Conservation (phyloP, 2,113 vertebrate species). For the Geococcyx californianus region DNA sequence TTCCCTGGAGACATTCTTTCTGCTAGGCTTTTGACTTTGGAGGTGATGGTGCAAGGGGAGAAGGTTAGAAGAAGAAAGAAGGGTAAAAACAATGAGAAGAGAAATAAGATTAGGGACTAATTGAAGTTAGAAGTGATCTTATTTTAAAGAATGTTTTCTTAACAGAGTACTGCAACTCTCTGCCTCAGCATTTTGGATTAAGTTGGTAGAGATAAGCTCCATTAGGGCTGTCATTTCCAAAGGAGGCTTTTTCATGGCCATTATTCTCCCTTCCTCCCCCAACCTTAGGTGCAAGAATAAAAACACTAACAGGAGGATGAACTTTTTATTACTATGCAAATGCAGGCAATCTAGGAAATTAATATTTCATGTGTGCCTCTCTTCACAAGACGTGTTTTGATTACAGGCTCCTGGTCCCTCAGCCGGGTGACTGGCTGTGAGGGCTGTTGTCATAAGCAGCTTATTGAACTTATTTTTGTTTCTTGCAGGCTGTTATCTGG, state of each 20-base stretch:
- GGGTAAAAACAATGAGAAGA: neutral
- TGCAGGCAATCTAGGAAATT: conserved; percentile 62
- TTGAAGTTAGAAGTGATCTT: conserved; percentile 83
- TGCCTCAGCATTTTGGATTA: conserved; percentile 77
- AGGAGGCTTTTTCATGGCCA: conserved; percentile 70
- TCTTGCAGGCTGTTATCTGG: conserved; percentile 16
- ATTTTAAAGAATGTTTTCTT: conserved; percentile 86
- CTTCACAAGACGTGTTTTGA: conserved; percentile 49
- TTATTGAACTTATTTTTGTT: conserved; percentile 63
- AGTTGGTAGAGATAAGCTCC: conserved; percentile 84
- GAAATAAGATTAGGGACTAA: conserved; percentile 17
- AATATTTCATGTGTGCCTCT: conserved; percentile 67
- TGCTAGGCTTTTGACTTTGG: neutral
- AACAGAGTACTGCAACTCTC: conserved; percentile 73
- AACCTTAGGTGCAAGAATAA: conserved; percentile 58
- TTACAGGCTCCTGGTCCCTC: conserved; percentile 49
- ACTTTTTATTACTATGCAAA: conserved; percentile 78
- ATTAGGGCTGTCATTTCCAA: conserved; percentile 79
- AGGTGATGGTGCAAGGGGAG: neutral
- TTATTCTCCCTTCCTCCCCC: conserved; percentile 26
- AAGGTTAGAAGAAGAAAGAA: neutral
- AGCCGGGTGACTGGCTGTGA: neutral
- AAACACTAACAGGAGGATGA: conserved; percentile 70
- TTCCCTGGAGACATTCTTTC: conserved; percentile 28
- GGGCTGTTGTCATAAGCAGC: conserved; percentile 38